A percentile compares a stretch with the other conserved stretches of the same genome.
These are phyloP conservation scores for Ceratoteleas bidentatus DNA, from an alignment of 1,140 invertebrate species.

Conservation along the genomic window DNA sequence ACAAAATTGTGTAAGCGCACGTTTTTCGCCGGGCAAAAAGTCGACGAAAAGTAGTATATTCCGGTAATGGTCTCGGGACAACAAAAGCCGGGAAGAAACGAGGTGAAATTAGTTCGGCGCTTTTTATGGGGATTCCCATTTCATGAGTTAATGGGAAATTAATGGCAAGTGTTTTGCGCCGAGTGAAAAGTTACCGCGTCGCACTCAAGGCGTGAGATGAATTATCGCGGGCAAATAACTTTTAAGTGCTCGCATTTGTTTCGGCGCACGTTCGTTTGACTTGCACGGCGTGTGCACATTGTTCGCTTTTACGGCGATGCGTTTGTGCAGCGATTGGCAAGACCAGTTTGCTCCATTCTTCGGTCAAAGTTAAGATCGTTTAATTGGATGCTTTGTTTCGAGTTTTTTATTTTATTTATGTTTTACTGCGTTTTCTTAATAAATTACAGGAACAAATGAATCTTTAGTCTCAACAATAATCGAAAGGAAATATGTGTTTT, in stretches of 20 bases:
- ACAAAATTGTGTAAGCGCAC: too few species aligned
- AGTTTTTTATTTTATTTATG: too few species aligned
- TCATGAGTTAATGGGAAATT: conserved; percentile 58
- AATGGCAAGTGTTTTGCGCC: conserved; percentile 52
- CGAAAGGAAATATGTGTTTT: too few species aligned
- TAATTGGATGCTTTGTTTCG: too few species aligned
- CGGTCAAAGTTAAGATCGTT: too few species aligned
- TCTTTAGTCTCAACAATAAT: too few species aligned
- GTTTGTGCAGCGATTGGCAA: too few species aligned
- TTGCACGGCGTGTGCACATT: conserved; percentile 6
- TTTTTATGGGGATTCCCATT: conserved; percentile 59
- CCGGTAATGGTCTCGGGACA: conserved; percentile 39
- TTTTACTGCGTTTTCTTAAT: too few species aligned
- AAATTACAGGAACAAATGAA: too few species aligned
- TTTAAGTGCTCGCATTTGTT: conserved; percentile 42
- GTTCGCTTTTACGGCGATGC: too few species aligned
- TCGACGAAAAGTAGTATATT: conserved; percentile 44
- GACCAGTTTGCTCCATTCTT: too few species aligned
- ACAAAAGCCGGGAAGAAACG: conserved; percentile 49
- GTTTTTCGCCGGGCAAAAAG: conserved; percentile 42
- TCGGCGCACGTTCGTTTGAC: conserved; percentile 28
- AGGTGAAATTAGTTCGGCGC: conserved; percentile 47
- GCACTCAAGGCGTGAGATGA: conserved; percentile 35
- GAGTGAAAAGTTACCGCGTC: conserved; percentile 54
- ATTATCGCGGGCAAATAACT: conserved; percentile 49